A percentile compares a stretch with the other conserved stretches of the same genome.
Evolutionary conservation across 2,797 vertebrate species (phyloP).

Genomic region (Pelodytes ibericus): DNA sequence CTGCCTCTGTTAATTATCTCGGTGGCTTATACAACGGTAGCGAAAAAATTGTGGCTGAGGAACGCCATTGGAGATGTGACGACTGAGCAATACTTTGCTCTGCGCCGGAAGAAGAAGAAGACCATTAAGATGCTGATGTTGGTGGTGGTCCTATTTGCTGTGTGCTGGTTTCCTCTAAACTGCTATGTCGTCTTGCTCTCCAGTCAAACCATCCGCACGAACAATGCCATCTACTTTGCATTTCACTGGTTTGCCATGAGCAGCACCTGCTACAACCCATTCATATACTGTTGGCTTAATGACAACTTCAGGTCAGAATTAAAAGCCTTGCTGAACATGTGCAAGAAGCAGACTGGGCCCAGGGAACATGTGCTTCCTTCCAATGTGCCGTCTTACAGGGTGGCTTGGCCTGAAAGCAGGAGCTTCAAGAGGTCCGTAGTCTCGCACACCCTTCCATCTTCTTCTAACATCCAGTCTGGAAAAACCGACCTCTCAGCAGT

Average conservation of each 20-base stretch:
- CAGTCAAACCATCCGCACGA: slow-evolving; percentile 72
- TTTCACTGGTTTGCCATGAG: slow-evolving; percentile 80
- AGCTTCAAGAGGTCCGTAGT: slow-evolving; percentile 65
- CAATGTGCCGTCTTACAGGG: slow-evolving; percentile 63
- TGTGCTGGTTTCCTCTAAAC: slow-evolving; percentile 79
- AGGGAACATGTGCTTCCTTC: slow-evolving; percentile 63
- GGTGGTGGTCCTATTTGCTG: slow-evolving; percentile 72
- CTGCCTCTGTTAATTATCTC: slow-evolving; percentile 90
- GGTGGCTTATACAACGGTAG: slow-evolving; percentile 82
- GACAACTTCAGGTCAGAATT: slow-evolving; percentile 76
- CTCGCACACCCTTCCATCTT: slow-evolving; percentile 67
- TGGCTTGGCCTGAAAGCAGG: slow-evolving; percentile 78
- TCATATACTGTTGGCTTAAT: slow-evolving; percentile 80
- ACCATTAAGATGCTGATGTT: slow-evolving; percentile 79
- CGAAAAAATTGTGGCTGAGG: slow-evolving; percentile 86
- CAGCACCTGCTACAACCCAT: slow-evolving; percentile 79
- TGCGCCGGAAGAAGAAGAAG: slow-evolving; percentile 73
- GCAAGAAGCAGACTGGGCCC: slow-evolving; percentile 65
- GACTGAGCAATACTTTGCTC: slow-evolving; percentile 82
- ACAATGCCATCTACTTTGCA: slow-evolving; percentile 71
- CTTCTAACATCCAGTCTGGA: slow-evolving; percentile 71
- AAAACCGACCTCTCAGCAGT: slow-evolving; percentile 83
- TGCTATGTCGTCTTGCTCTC: slow-evolving; percentile 76
- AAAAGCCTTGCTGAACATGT: slow-evolving; percentile 79
- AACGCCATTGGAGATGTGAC: slow-evolving; percentile 88